A percentile compares a stretch with the other conserved stretches of the same genome.
Conservation (phyloP, 2,113 vertebrate genomes). For the Zapus hudsonius region DNA sequence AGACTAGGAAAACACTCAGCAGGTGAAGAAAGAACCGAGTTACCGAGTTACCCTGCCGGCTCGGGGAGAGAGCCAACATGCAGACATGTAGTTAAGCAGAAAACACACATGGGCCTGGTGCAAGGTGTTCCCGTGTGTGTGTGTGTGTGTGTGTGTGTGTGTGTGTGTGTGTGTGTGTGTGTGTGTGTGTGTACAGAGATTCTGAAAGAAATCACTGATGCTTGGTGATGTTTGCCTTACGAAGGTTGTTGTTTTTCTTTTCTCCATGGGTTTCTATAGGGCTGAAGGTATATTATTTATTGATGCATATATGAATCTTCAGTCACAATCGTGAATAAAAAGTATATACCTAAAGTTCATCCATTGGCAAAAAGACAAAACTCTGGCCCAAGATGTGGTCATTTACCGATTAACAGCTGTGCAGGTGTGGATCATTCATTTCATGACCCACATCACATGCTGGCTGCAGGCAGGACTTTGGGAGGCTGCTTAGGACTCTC, state of each 20-base stretch:
- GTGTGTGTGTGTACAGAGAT: background rate
- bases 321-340: conserved; percentile 11
- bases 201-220: background rate
- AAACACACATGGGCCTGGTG: rapidly evolving
- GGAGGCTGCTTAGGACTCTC: background rate
- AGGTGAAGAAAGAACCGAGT: background rate
- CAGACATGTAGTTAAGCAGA: background rate
- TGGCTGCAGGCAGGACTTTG: background rate
- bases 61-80: background rate
- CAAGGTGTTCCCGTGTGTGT: background rate
- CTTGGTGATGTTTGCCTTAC: background rate
- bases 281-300: background rate
- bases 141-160: background rate
- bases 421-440: background rate
- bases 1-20: background rate
- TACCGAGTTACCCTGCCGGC: background rate
- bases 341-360: background rate
- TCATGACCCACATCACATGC: background rate
- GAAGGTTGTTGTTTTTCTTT: background rate
- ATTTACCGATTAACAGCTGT: background rate
- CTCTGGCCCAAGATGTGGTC: background rate
- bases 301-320: background rate
- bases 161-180: background rate
- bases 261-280: background rate
- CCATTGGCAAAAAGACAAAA: background rate